These are phyloP conservation scores for Gallinago nigripennis DNA, from an alignment of 2,797 vertebrate species.

Conservation along the genomic window DNA sequence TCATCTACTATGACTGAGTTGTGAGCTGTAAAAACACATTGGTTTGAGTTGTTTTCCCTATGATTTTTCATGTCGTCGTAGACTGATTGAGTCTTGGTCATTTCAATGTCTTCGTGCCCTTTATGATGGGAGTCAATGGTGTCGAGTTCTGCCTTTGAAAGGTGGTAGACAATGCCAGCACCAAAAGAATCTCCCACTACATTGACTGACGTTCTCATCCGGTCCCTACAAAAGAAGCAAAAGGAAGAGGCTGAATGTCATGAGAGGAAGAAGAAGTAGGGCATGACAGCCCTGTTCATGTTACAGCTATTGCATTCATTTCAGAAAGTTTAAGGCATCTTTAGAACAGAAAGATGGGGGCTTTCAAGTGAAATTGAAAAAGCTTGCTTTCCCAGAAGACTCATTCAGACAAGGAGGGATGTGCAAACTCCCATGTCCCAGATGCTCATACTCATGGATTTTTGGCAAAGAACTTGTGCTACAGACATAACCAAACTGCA, in stretches of 20 bases:
- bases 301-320: background rate
- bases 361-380: background rate
- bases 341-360: background rate
- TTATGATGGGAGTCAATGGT: conserved; percentile 88
- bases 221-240: conserved; percentile 83
- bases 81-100: conserved; percentile 94
- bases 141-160: conserved; percentile 94
- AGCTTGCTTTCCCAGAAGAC: background rate
- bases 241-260: conserved; percentile 19
- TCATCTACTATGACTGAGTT: conserved; percentile 98
- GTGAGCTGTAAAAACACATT: conserved; percentile 95
- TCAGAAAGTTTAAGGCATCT: background rate
- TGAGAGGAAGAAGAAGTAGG: background rate
- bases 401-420: background rate
- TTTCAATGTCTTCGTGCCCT: conserved; percentile 92
- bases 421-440: background rate
- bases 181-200: conserved; percentile 98
- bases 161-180: conserved; percentile 96
- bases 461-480: background rate
- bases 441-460: background rate
- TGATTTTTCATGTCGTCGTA: conserved; percentile 98
- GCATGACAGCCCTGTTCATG: background rate
- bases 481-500: background rate
- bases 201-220: conserved; percentile 98
- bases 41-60: conserved; percentile 98